Base-by-base conservation (phyloP, 2,797 vertebrate genomes). In the Sebastes trivittatus region DNA sequence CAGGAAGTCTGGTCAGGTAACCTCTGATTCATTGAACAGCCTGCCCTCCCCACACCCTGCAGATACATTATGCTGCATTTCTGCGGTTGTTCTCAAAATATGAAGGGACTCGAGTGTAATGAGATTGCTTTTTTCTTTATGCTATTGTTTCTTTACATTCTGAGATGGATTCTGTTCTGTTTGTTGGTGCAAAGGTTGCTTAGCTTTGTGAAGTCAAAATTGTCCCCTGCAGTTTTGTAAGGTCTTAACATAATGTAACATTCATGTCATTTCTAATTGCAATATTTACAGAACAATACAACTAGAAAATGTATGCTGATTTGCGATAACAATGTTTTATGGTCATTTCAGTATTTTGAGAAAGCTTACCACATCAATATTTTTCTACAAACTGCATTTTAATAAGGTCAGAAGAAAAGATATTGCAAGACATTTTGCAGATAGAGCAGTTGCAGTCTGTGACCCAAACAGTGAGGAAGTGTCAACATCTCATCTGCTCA, bases 1-100 rank as follows among this genome's bases (percentile, higher is more conserved):
- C 34, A 36, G 29, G 22, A 23, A 32, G n/a, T 78, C 60, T 11
- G 32, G 6, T 72, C 67, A 52, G 75, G 59, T 77, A n/a, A 64
- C 14, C 32, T 58, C n/a, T 61, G 75, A 69, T 23, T 62, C 58
- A 63, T 10, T 16, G 30, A 29, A 11, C 52, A 18, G 23, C 60
- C 52, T 27, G 60, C 34, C 14, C 20, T 7, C 46, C 18, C 3
- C 46, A 49, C 46, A 9, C 13, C 9, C 61, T 63, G 23, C 38
- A 42, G 38, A 42, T 20, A 11, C 14, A 20, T 29, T 27, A 18
- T 7, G 23, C 36, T 65, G 38, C 63, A 46, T 27, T 27, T 25
- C 16, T 63, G 32, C 7, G 0, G 38, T 42, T 42, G 38, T 42
- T 42, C 2, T 42, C 38, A 42, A 42, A 42, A 42, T 42, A 42